Evolutionary conservation across 1,140 invertebrate species (phyloP).

Genomic region (Bombus breviceps): DNA sequence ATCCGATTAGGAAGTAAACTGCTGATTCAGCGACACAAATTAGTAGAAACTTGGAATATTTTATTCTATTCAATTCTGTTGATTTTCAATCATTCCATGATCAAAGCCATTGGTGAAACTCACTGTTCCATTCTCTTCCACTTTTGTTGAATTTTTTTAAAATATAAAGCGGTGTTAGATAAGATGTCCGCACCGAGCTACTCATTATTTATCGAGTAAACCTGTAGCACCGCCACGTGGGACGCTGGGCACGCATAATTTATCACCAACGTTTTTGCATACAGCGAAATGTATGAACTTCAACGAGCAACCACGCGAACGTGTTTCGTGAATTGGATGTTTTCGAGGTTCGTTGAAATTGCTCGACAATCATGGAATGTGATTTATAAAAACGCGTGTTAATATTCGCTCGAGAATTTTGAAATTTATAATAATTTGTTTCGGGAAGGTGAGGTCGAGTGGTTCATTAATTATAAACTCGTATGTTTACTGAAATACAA

Average conservation of each 20-base stretch:
- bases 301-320: slow-evolving; percentile 4
- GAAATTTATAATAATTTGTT: not conserved
- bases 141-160: not conserved
- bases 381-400: not conserved
- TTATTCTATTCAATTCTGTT: not conserved
- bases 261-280: slow-evolving; percentile 59
- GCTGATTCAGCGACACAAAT: not conserved
- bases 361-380: too few relatives aligned
- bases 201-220: slow-evolving; percentile 66
- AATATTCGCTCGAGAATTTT: not conserved
- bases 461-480: not conserved
- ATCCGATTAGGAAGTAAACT: not conserved
- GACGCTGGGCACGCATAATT: slow-evolving; percentile 69
- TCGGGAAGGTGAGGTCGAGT: not conserved
- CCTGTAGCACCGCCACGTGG: slow-evolving; percentile 58
- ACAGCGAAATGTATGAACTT: slow-evolving; percentile 45
- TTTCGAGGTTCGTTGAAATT: too few relatives aligned
- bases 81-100: not conserved
- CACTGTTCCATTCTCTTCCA: too few relatives aligned
- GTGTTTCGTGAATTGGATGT: not conserved
- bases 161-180: not conserved
- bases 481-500: not conserved
- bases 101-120: slow-evolving; percentile 34
- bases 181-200: slow-evolving; percentile 22
- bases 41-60: not conserved